Evolutionary conservation across 2,797 vertebrate species (phyloP), one percentile per base, ranked within the genome.

Genomic region (Xenopus petersii): DNA sequence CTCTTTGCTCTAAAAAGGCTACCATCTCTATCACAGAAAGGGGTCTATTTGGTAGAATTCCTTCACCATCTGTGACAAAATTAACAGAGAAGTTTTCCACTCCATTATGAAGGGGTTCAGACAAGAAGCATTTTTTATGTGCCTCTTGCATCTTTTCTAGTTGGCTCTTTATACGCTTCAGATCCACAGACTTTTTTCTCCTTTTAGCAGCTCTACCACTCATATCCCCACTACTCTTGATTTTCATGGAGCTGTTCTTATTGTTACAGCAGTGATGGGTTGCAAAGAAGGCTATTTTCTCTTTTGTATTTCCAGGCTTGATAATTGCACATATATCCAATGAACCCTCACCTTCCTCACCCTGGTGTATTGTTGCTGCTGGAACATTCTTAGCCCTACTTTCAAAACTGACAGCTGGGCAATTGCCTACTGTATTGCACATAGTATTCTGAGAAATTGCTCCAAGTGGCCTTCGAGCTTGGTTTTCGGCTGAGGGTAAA

Each of bases 241-340:
- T 92, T 85, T 98, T 97, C 85, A 91, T 87, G 0, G 91, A 89
- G 72, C 89, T 87, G 0, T 80, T 54, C 11, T 85, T 80, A 63
- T 67, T 71, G 79, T 0, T 82, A 73, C 77, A 16, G 78, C 88
- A 90, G 58, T 93, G 93, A 81, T 94, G 94, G n/a, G 93, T 89
- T 0, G 95, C 93, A 2, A 98, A 99, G 83, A 99, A 94, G 0
- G 96, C 96, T 0, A 99, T 95, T 81, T 99, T 99, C 87, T 99
- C 96, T 67, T 95, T 94, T 0, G 97, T 98, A n/a, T 99, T 96
- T 58, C 97, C 97, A 0, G 96, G 97, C 80, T 93, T 96, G 86
- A 99, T 98, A 26, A 98, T 93, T 0, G 93, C 90, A 95, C 95
- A 98, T 59, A 96, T 89, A 74, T 96, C 97, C 80, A 93, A 86